These are phyloP conservation scores for Drosophila yakuba DNA, from an alignment of 1,140 invertebrate species.

Conservation along the genomic window DNA sequence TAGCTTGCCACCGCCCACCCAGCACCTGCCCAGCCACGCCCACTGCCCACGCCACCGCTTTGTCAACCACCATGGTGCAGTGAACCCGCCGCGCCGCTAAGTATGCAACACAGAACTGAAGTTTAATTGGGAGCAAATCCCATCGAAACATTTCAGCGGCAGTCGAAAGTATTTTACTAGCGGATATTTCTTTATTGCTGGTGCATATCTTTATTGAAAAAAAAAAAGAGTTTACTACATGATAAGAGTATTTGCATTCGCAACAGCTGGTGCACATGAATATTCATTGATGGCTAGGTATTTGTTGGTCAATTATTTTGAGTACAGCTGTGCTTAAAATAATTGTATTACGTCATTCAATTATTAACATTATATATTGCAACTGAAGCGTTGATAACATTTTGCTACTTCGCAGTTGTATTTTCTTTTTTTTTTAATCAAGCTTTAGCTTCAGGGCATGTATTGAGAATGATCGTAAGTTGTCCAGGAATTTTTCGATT, in stretches of 20 bases:
- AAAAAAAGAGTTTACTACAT: neutral
- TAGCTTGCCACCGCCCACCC: neutral
- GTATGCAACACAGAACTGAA: slow-evolving; percentile 58
- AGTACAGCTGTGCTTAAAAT: neutral
- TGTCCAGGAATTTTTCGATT: slow-evolving; percentile 45
- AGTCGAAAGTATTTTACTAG: slow-evolving; percentile 17
- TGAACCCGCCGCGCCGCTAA: slow-evolving; percentile 70
- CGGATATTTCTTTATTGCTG: slow-evolving; percentile 21
- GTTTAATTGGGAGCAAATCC: slow-evolving; percentile 60
- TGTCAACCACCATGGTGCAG: slow-evolving; percentile 51
- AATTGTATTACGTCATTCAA: neutral
- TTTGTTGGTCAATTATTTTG: neutral
- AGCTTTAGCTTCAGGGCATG: slow-evolving; percentile 36
- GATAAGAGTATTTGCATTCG: neutral
- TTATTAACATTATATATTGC: too few relatives aligned
- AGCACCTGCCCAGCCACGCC: neutral
- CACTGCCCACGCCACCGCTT: neutral
- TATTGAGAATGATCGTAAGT: slow-evolving; percentile 57
- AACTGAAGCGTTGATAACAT: too few relatives aligned
- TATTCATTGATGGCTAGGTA: neutral
- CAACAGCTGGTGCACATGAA: neutral
- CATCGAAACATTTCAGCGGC: slow-evolving; percentile 26
- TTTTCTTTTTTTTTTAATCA: neutral
- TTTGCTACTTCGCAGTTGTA: too few relatives aligned
- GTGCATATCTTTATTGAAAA: slow-evolving; percentile 3